Conservation (phyloP, 2,797 vertebrate species). For the Anolis apletophallus region DNA sequence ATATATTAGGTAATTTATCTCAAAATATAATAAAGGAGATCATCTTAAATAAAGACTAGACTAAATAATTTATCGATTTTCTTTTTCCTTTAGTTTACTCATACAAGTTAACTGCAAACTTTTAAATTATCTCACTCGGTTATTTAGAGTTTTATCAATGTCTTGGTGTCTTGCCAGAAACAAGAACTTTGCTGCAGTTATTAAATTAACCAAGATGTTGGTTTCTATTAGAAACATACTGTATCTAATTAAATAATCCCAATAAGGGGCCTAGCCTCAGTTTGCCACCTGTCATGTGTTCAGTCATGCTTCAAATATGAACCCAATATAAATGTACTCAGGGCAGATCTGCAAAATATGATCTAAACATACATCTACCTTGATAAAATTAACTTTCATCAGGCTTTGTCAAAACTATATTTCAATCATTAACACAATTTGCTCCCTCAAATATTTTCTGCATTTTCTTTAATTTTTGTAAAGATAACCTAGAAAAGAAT, state of each 20-base stretch:
- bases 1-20: neutral
- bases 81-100: neutral
- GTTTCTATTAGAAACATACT: neutral
- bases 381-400: too few relatives aligned
- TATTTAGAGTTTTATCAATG: neutral
- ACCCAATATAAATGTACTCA: neutral
- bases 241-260: neutral
- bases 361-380: neutral
- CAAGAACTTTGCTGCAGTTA: neutral
- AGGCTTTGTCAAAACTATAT: too few relatives aligned
- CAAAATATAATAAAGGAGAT: neutral
- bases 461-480: too few relatives aligned
- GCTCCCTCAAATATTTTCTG: too few relatives aligned
- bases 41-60: neutral
- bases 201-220: neutral
- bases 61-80: neutral
- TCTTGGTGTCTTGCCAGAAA: neutral
- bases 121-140: neutral
- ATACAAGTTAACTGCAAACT: neutral
- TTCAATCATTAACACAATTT: too few relatives aligned
- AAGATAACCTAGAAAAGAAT: too few relatives aligned
- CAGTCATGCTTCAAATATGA: neutral
- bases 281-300: neutral
- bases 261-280: neutral
- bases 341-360: neutral